Base-by-base conservation (phyloP, 2,888 invertebrate genomes). In the Mimas tiliae region DNA sequence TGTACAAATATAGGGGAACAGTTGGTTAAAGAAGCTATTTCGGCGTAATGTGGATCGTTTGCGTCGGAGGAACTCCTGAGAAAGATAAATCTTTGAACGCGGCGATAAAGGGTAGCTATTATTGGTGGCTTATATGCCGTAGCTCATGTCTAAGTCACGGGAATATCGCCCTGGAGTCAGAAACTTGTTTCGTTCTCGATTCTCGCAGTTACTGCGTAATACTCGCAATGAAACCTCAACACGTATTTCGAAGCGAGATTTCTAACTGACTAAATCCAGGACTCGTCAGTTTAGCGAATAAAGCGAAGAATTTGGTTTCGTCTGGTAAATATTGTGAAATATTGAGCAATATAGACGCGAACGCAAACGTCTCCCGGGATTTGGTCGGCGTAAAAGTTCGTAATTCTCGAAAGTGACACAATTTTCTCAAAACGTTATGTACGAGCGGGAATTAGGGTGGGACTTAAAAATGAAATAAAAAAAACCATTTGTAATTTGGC, bases 1-100 rank as follows among this genome's bases (percentile, higher is more conserved):
- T 55, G 34, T 16, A 58, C 38, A 38, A 58, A 58, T 58, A 58
- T 11, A 58, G 12, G 42, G 51, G 50, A 38, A 19, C 14, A 27
- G 51, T 45, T 8, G 21, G 77, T 75, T 81, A 79, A 83, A 78
- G 79, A 80, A 82, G 80, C 76, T 74, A 79, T 82, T 79, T 76
- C 66, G 69, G 68, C 72, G 75, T 81, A 85, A 85, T 84, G 82
- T 64, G 71, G 74, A 77, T 77, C 81, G 79, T 84, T 85, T 84
- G 77, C 70, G 76, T 71, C 73, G 68, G 68, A 70, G 72, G 70
- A 70, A 71, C 72, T 72, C 74, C 63, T 47, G 69, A 70, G 70
- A 63, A 68, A 72, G 65, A 79, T 79, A 76, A 79, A 78, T 79
- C 70, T 68, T 69, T 68, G 73, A 74, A 72, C 66, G 62, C 70